Conservation (phyloP, 2,113 vertebrate genomes). For the Alethe castanea region DNA sequence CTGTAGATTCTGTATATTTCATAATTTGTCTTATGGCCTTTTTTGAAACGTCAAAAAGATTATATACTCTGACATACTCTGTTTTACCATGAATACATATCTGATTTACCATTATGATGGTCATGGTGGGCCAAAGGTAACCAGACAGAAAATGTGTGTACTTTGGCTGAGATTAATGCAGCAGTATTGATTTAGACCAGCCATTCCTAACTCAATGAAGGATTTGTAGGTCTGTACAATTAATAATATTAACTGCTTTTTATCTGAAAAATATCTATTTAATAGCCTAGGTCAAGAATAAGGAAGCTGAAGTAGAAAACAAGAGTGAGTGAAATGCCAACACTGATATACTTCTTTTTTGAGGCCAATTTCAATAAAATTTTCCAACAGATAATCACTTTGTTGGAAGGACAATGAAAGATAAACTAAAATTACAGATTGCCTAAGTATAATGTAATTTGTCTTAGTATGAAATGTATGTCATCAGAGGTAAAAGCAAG, state of each 20-base stretch:
- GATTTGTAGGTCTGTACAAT: background rate
- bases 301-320: background rate
- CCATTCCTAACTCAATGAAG: background rate
- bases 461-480: background rate
- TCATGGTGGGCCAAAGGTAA: background rate
- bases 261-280: background rate
- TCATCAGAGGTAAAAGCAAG: background rate
- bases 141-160: background rate
- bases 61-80: background rate
- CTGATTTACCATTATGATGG: background rate
- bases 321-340: background rate
- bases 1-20: accelerated
- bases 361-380: background rate
- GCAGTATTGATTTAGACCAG: background rate
- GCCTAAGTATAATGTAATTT: background rate
- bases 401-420: background rate
- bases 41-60: background rate
- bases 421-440: background rate
- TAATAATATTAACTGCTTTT: background rate
- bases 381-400: background rate
- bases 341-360: background rate
- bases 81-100: background rate
- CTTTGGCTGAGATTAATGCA: background rate
- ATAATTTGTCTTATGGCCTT: background rate
- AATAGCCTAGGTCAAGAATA: background rate